A percentile compares a stretch with the other conserved stretches of the same genome.
These are phyloP conservation scores for Leptopilina drosophilae DNA, from an alignment of 2,888 invertebrate genomes.

Conservation along the genomic window DNA sequence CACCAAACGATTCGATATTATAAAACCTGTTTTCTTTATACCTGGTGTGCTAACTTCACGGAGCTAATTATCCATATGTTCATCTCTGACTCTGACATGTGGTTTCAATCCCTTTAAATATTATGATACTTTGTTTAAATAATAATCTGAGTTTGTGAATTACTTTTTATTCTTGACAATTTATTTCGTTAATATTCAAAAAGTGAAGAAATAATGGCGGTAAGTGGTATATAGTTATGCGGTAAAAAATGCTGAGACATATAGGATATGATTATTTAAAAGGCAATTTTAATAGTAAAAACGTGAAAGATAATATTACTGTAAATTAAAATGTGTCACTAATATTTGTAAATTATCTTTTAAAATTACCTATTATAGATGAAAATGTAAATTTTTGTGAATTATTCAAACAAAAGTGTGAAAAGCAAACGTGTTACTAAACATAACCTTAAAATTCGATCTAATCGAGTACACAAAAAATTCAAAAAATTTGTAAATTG, in stretches of 20 bases:
- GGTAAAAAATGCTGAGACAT: background rate
- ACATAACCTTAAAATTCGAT: no score
- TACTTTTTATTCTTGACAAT: background rate
- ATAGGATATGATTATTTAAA: background rate
- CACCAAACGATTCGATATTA: no score
- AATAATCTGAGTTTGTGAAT: background rate
- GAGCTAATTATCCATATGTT: slow-evolving; percentile 18
- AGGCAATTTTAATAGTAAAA: background rate
- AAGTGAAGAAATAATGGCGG: slow-evolving; percentile 14
- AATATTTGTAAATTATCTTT: no score
- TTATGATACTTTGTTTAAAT: background rate
- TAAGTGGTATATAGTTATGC: slow-evolving; percentile 7
- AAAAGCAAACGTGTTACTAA: no score
- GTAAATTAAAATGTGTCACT: no score
- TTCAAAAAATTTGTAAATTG: no score
- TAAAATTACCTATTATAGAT: no score
- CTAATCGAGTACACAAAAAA: no score
- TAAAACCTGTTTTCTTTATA: no score
- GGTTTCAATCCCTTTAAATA: background rate
- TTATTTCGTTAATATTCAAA: background rate
- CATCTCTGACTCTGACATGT: background rate
- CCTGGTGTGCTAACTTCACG: no score
- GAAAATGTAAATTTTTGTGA: no score
- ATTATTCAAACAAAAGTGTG: no score
- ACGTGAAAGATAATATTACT: background rate